These are phyloP conservation scores for Micromys minutus DNA, from an alignment of 2,113 vertebrate species.

Conservation along the genomic window DNA sequence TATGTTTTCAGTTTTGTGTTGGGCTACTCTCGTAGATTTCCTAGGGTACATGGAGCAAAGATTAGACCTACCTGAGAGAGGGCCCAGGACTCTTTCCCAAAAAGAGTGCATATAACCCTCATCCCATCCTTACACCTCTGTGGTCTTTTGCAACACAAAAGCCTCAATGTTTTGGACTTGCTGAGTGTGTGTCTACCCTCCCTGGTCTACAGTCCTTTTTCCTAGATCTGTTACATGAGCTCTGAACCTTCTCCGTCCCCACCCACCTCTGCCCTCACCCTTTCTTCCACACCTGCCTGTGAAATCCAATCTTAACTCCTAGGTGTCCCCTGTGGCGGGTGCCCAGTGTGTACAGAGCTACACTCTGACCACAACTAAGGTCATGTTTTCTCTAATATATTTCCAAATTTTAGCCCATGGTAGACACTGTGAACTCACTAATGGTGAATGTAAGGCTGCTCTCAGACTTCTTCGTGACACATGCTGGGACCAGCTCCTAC, in stretches of 20 bases:
- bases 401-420: not conserved
- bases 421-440: not conserved
- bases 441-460: not conserved
- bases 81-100: not conserved
- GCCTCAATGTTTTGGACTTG: accelerated
- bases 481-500: not conserved
- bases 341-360: not conserved
- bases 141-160: not conserved
- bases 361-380: not conserved
- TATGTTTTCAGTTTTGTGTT: not conserved
- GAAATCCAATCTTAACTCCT: not conserved
- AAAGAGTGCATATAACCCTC: not conserved
- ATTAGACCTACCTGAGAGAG: not conserved
- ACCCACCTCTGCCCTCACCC: too few species aligned
- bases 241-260: not conserved
- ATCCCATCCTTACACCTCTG: accelerated
- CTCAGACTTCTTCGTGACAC: not conserved
- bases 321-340: not conserved
- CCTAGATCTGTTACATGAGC: not conserved
- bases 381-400: not conserved
- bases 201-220: accelerated
- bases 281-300: not conserved
- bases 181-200: not conserved
- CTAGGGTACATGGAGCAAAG: not conserved
- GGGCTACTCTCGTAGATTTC: not conserved